A percentile compares a stretch with the other conserved stretches of the same genome.
Conservation (phyloP, 2,888 invertebrate species). For the Gandaritis pyraliata region DNA sequence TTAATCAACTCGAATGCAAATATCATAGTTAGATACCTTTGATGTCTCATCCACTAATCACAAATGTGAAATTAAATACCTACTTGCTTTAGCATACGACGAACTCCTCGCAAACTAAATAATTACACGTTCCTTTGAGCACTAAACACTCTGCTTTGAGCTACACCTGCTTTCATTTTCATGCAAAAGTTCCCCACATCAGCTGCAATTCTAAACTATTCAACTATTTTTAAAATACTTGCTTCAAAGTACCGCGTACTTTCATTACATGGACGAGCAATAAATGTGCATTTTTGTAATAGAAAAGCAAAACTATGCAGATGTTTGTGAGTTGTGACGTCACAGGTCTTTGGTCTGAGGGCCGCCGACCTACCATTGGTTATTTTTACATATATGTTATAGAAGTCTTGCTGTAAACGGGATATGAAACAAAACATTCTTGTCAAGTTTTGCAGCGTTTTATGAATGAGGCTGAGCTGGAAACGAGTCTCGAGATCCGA, state of each 20-base stretch:
- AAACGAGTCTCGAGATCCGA: too few relatives aligned
- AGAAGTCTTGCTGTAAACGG: not conserved
- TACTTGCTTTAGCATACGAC: not conserved
- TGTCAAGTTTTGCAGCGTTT: too few relatives aligned
- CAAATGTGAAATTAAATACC: constrained; percentile 5
- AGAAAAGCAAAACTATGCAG: constrained; percentile 41
- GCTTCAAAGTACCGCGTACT: constrained; percentile 35
- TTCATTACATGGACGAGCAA: constrained; percentile 41
- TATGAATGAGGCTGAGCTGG: too few relatives aligned
- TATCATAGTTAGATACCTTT: too few relatives aligned
- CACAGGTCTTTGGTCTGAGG: constrained; percentile 48
- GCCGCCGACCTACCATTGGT: constrained; percentile 48
- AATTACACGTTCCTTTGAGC: constrained; percentile 11
- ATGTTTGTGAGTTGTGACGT: constrained; percentile 34
- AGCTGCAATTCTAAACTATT: constrained; percentile 37
- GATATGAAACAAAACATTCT: not conserved
- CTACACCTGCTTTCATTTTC: constrained; percentile 30
- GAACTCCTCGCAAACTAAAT: constrained; percentile 7
- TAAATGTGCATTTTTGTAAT: constrained; percentile 50
- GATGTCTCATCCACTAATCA: not conserved
- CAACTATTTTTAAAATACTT: constrained; percentile 40
- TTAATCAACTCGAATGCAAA: too few relatives aligned
- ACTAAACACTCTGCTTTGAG: constrained; percentile 23
- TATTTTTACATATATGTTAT: not conserved
- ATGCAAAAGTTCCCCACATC: constrained; percentile 35